Evolutionary conservation across 2,888 invertebrate genomes (phyloP).

Genomic region (Mantis religiosa): DNA sequence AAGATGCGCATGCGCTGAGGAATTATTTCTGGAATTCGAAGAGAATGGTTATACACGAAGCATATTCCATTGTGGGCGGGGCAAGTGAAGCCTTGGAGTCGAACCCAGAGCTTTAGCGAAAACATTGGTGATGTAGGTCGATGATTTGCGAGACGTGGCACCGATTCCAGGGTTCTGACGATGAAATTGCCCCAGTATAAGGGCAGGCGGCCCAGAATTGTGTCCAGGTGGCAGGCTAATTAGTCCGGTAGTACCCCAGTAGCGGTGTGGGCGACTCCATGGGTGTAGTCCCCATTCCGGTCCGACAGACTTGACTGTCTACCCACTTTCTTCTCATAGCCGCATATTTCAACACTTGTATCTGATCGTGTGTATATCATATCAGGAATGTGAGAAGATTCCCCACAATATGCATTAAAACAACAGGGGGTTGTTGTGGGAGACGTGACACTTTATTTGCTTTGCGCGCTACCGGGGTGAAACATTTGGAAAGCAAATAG

Average conservation of each 20-base stretch:
- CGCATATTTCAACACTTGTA: not conserved
- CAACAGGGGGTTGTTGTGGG: not conserved
- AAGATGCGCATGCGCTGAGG: not conserved
- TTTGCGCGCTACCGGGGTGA: not conserved
- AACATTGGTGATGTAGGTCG: not conserved
- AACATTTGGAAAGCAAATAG: too few species aligned
- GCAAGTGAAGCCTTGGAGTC: not conserved
- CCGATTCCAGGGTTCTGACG: not conserved
- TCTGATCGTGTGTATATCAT: not conserved
- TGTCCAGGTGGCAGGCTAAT: not conserved
- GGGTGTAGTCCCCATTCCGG: not conserved
- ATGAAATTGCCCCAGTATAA: not conserved
- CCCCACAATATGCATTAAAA: not conserved
- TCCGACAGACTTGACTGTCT: not conserved
- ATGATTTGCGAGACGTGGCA: not conserved
- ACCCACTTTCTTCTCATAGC: not conserved
- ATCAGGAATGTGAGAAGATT: not conserved
- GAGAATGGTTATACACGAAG: not conserved
- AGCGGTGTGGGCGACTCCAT: not conserved
- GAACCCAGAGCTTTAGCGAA: not conserved
- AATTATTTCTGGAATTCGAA: not conserved
- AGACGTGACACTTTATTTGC: not conserved
- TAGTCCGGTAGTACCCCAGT: not conserved
- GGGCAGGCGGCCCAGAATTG: not conserved
- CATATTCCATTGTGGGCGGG: not conserved